phyloP scores from a whole-genome alignment of 2,113 vertebrate species.

The Megaceryle maxima region DNA sequence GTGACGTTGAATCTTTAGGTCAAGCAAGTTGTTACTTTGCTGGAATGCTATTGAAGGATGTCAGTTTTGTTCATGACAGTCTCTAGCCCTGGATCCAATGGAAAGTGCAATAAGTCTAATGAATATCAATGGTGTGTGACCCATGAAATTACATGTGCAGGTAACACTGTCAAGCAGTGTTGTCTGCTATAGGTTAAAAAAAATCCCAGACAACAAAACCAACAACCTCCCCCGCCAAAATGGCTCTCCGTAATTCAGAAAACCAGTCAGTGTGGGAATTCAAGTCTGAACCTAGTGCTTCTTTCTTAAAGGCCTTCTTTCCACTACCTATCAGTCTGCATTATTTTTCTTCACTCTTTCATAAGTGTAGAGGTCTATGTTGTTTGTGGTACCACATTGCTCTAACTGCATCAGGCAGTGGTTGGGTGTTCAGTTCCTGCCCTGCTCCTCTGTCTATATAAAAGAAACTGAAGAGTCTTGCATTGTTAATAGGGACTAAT shows the following conservation, averaged over 20 bases:
- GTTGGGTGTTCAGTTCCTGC: neutral
- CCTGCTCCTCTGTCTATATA: neutral
- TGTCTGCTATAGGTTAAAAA: neutral
- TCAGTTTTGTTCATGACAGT: neutral
- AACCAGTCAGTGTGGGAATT: neutral
- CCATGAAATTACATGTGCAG: constrained; percentile 9
- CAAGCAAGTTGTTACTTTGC: constrained; percentile 21
- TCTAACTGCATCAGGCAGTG: neutral
- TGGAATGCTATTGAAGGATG: neutral
- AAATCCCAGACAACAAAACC: neutral
- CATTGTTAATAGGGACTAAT: neutral
- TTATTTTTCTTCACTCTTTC: neutral
- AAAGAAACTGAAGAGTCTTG: neutral
- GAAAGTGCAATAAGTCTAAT: neutral
- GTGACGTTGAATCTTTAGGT: constrained; percentile 45
- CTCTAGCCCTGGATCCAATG: neutral
- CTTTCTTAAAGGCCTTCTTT: neutral
- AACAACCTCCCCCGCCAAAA: neutral
- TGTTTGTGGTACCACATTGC: neutral
- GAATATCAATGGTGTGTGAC: neutral
- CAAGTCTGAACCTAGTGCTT: neutral
- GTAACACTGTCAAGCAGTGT: neutral
- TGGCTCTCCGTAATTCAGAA: neutral
- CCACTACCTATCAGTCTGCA: neutral
- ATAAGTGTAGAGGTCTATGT: neutral